Base-by-base conservation (phyloP, 2,888 invertebrate species). In the Tenthredo livida region DNA sequence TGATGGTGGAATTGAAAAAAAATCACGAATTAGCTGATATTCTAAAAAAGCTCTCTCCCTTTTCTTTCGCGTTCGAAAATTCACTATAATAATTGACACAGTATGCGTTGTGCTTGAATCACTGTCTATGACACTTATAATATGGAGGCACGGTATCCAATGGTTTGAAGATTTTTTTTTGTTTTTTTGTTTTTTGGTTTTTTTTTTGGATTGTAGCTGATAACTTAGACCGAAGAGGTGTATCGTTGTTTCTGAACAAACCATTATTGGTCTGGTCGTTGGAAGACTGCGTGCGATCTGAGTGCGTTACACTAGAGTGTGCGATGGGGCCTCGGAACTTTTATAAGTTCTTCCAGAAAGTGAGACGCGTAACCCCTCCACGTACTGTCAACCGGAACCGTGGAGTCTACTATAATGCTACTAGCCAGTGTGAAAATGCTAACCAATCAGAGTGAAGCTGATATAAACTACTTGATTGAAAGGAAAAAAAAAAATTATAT, bases 351-450 rank as follows among this genome's bases (percentile, higher is more conserved):
- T 80, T 61, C 58, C 58, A 61, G 80, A 58, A 80, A 58, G 5
- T 80, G 37, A 80, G 58, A n/a, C 29, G 40, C n/a, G 61, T 58
- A 80, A 40, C 80, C 58, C 77, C 61, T 58, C 58, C 37, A 40
- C 80, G 17, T 21, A 61, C 40, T 80, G 58, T 58, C 58, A 80
- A 80, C 21, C 40, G 80, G 58, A 80, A 61, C 61, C 80, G 37
- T 50, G n/a, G 21, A 50, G 61, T 85, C 89, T 73, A 88, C 91
- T 91, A 91, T 91, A 91, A 91, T 91, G 89, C 90, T 91, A 88
- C 89, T 87, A 89, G 88, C 89, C 89, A 58, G 86, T 85, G 87
- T 88, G 90, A 88, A 89, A 90, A 88, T 87, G 25, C 86, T 87
- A 87, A 88, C 89, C 88, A 88, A 87, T 88, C 86, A 84, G 85